Evolutionary conservation across 2,888 invertebrate species (phyloP), one percentile per base, ranked within the genome.

Genomic region (Melieria crassipennis): DNA sequence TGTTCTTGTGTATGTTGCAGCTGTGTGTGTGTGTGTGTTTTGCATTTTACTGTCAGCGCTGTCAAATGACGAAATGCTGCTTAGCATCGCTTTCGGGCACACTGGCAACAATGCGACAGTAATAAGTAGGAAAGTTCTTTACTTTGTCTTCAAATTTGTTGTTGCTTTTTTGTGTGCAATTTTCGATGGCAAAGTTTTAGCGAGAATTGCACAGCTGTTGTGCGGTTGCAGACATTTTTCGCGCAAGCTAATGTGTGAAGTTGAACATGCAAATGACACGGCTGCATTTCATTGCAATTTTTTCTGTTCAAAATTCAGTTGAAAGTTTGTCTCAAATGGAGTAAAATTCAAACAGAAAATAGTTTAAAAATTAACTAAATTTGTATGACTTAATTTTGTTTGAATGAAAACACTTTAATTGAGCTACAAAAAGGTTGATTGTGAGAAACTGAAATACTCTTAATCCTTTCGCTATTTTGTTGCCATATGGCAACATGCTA

Each of bases 181-280:
- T 45, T 48, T 6, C 9, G 16, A 30, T 58, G 10, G 11, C 1
- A 58, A 58, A 58, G 7, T 42, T 65, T 65, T 72, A 73, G 73
- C 78, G 80, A 80, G 79, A 80, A 80, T 79, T 77, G 78, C 81
- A 80, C 80, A 80, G 80, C 80, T 80, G 80, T 80, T 80, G 79
- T 80, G 78, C 76, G 79, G 78, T 77, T 70, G 70, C 76, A 76
- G 30, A 30, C 76, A 58, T 52, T 52, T 52, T 52, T 30, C 30
- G 30, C 1, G 30, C 7, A 52, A 7, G 5, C 13, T 52, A 52
- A 7, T 52, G 52, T 52, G 13, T 52, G 52, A 52, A 13, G n/a
- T 52, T n/a, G 11, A 13, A 52, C 11, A 52, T 52, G 11, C 52
- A 52, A 52, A 52, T 6, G 52, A 52, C 52, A 52, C 11, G 5